phyloP scores from a whole-genome alignment of 2,888 invertebrate species.

The Drosophila paracracens region DNA sequence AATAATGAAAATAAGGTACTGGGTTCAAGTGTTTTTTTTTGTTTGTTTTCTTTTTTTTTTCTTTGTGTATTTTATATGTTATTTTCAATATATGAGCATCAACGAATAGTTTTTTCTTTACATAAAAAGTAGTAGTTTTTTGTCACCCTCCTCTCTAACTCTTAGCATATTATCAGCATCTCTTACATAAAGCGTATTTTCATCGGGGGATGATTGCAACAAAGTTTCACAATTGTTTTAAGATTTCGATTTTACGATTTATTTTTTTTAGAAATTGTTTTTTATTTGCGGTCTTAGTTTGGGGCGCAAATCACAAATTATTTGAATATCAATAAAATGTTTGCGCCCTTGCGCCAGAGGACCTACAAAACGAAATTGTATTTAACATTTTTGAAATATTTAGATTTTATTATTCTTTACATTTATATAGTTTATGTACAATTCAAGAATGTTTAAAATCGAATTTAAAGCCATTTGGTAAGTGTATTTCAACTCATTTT shows the following conservation, averaged over 20 bases:
- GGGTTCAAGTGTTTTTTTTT: conserved; percentile 82
- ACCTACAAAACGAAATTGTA: conserved; percentile 27
- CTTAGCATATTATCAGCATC: conserved; percentile 38
- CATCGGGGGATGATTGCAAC: conserved; percentile 58
- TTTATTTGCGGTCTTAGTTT: conserved; percentile 25
- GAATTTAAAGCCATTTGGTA: conserved; percentile 71
- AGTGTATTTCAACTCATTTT: conserved; percentile 49
- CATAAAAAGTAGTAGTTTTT: conserved; percentile 58
- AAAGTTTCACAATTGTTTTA: conserved; percentile 61
- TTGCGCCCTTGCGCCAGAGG: conserved; percentile 37
- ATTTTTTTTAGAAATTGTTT: conserved; percentile 13
- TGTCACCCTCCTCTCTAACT: conserved; percentile 50
- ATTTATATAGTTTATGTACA: conserved; percentile 60
- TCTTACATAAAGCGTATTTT: conserved; percentile 58
- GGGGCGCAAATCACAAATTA: conserved; percentile 58
- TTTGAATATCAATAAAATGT: conserved; percentile 53
- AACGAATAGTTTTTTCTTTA: conserved; percentile 67
- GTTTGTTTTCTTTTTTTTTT: conserved; percentile 30
- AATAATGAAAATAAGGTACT: conserved; percentile 84
- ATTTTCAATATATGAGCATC: conserved; percentile 68
- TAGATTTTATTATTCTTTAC: conserved; percentile 33
- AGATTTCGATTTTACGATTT: conserved; percentile 7
- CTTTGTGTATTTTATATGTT: conserved; percentile 27
- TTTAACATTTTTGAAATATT: conserved; percentile 41
- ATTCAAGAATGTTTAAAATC: conserved; percentile 74